Base-by-base conservation (phyloP, 2,113 vertebrate species). In the Macroglossus sobrinus region DNA sequence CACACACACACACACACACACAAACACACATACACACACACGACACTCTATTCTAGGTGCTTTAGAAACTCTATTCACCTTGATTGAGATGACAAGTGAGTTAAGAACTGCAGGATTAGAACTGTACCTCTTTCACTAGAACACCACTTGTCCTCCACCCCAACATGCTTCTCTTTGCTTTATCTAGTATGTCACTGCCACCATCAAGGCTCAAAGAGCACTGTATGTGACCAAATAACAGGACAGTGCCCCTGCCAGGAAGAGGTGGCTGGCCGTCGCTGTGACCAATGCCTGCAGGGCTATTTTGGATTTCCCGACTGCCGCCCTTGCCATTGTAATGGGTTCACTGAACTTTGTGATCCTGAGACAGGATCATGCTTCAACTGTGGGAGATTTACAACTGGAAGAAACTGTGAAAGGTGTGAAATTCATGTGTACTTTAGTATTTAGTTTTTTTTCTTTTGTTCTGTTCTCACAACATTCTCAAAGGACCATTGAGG, bases 261-360 rank as follows among this genome's bases (percentile, higher is more conserved):
- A 47, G 98, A 98, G 1, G 97, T 98, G 12, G 85, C 68, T 0
- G 99, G 99, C 19, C 98, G n/a, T 40, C 98, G 22, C 18, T 99
- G 99, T 93, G 98, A 99, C 69, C 97, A 2, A 43, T 99, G 99
- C 85, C 98, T 97, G 82, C 7, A 95, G 0, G 99, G 99, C 0
- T 98, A 98, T 97, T 99, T 99, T 72, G 98, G 98, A 15, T 99
- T 99, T 97, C 99, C 99, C 1, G 90, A 78, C 43, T 99, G 99
- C 96, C 98, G 18, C 0, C 98, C 97, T 3, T 99, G 99, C 78
- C 80, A 89, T 2, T 99, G 99, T 43, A 98, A 99, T 0, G 97
- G 98, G 6, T 96, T 98, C 0, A 47, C 99, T 0, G 99, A 99
- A 64, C 97, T 96, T 12, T 99, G 99, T 9, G 96, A 99, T 28